phyloP scores from a whole-genome alignment of 2,113 vertebrate species.

The Tamias sibiricus region DNA sequence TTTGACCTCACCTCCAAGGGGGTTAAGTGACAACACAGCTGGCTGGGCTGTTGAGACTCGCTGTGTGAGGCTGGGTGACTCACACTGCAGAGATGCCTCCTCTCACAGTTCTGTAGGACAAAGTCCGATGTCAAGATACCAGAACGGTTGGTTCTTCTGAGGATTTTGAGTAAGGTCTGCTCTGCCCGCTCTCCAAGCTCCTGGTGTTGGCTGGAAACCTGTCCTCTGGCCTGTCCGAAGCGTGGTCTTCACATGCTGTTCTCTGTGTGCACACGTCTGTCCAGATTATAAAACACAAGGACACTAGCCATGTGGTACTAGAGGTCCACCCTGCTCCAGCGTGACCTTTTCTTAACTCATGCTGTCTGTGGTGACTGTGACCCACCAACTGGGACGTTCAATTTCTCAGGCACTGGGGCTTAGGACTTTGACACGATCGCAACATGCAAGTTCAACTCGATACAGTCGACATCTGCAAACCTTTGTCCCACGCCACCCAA shows the following conservation, averaged over 20 bases:
- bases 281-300: neutral
- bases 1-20: neutral
- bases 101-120: neutral
- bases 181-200: neutral
- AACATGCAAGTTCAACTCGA: neutral
- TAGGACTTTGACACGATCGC: neutral
- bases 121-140: neutral
- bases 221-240: neutral
- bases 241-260: neutral
- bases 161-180: neutral
- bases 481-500: neutral
- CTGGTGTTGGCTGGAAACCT: neutral
- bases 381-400: neutral
- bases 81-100: neutral
- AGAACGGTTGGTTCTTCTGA: neutral
- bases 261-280: neutral
- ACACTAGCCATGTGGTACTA: too few relatives aligned
- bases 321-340: neutral
- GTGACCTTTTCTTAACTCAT: neutral
- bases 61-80: neutral
- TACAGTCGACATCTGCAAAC: fast-evolving
- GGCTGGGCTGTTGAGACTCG: too few relatives aligned
- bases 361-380: neutral
- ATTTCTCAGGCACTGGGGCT: neutral
- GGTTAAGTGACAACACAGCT: neutral